Evolutionary conservation across 2,888 invertebrate genomes (phyloP).

Genomic region (Lasiommata megera): DNA sequence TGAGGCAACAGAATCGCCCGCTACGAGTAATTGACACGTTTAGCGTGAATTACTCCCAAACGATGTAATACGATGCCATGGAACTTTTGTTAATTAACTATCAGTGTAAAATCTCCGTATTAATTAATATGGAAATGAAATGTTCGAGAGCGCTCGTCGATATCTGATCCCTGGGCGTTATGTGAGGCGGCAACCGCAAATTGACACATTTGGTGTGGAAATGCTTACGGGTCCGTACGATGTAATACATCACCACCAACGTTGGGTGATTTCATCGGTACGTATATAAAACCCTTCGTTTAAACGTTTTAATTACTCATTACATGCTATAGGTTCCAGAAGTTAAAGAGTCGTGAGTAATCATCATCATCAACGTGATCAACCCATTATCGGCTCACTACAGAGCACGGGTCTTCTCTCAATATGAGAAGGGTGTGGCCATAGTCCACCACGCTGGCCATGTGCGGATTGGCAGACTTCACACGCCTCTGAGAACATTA

Average conservation of each 20-base stretch:
- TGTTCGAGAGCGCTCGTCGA: constrained; percentile 23
- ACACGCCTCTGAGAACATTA: no score
- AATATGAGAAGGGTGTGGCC: no score
- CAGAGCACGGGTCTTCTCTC: no score
- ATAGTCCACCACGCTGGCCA: no score
- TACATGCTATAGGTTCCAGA: no score
- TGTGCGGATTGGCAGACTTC: no score
- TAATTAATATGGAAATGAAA: constrained; percentile 30
- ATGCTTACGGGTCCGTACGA: constrained; percentile 13
- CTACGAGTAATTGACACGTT: neutral
- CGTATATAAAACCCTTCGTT: constrained; percentile 1
- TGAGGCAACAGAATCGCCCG: neutral
- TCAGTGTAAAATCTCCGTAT: constrained; percentile 17
- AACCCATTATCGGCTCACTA: no score
- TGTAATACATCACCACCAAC: constrained; percentile 24
- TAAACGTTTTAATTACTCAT: no score
- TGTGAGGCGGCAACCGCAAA: constrained; percentile 25
- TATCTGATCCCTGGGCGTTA: constrained; percentile 24
- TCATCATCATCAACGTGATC: no score
- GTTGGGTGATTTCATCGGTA: constrained; percentile 5
- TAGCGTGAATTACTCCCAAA: neutral
- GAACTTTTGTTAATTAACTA: constrained; percentile 7
- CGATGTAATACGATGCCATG: neutral
- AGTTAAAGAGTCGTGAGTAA: no score
- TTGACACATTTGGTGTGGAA: constrained; percentile 28